Conservation (phyloP, 2,797 vertebrate species). For the Pipistrellus pygmaeus region DNA sequence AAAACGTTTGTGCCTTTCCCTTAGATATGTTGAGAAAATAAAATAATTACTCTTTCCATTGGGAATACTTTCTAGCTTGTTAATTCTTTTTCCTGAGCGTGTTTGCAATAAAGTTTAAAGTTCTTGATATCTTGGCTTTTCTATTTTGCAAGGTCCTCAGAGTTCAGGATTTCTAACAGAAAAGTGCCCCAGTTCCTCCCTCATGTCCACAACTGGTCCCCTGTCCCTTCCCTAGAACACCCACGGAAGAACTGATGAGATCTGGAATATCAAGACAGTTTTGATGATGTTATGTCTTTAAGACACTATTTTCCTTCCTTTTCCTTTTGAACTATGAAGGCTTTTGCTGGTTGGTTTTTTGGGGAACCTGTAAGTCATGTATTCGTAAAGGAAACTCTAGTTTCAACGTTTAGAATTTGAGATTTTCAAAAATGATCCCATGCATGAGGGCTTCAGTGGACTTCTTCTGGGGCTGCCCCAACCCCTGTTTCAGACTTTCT, state of each 20-base stretch:
- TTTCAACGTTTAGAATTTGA: slow-evolving; percentile 1
- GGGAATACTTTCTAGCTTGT: background rate
- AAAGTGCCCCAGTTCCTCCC: background rate
- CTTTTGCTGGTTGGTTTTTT: background rate
- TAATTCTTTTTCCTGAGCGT: background rate
- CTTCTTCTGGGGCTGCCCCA: too few relatives aligned
- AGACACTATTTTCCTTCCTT: background rate
- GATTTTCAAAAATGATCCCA: background rate
- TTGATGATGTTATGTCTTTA: background rate
- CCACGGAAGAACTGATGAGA: background rate
- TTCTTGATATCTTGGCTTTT: background rate
- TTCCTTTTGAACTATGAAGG: slow-evolving; percentile 42
- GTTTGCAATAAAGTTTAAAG: background rate
- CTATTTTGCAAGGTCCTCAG: background rate
- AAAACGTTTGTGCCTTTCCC: background rate
- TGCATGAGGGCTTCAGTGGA: fast-evolving
- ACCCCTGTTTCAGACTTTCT: background rate
- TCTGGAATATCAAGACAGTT: background rate
- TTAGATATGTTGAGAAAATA: slow-evolving; percentile 51
- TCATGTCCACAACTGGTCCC: background rate
- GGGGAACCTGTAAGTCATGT: background rate
- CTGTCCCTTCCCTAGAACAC: background rate
- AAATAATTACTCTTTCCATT: slow-evolving; percentile 5
- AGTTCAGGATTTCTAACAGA: background rate
- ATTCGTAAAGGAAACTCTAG: background rate